Evolutionary conservation across 1,140 invertebrate genomes (phyloP).

Genomic region (Aplysia californica): DNA sequence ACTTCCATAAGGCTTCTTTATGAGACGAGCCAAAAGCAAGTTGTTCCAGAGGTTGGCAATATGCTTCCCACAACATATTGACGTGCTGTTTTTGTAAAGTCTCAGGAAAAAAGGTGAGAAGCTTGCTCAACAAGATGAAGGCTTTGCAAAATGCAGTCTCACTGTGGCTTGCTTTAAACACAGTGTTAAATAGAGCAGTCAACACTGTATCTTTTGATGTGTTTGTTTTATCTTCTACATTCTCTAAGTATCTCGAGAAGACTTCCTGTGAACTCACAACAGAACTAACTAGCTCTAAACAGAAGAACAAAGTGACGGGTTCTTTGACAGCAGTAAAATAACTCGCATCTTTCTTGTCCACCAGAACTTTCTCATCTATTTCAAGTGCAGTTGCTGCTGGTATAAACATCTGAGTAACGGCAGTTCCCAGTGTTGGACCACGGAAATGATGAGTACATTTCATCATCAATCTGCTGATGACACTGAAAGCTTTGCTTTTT

Average conservation of each 20-base stretch:
- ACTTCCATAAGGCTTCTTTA: constrained; percentile 10
- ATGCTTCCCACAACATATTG: background rate
- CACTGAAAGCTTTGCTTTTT: background rate
- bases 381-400: background rate
- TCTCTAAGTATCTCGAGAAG: background rate
- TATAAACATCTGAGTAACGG: constrained; percentile 7
- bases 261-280: background rate
- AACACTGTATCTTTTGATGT: background rate
- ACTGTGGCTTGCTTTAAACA: background rate
- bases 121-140: background rate
- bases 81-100: background rate
- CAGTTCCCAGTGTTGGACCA: background rate
- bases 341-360: background rate
- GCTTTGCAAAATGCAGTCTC: constrained; percentile 14
- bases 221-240: background rate
- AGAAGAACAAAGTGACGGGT: background rate
- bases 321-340: background rate
- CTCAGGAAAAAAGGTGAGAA: background rate
- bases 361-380: background rate
- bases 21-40: background rate
- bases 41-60: background rate
- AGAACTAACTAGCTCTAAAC: constrained; percentile 4
- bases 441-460: background rate
- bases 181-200: background rate
- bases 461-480: background rate